Conservation (phyloP, 2,797 vertebrate species). For the Scolopax bukidnonensis region DNA sequence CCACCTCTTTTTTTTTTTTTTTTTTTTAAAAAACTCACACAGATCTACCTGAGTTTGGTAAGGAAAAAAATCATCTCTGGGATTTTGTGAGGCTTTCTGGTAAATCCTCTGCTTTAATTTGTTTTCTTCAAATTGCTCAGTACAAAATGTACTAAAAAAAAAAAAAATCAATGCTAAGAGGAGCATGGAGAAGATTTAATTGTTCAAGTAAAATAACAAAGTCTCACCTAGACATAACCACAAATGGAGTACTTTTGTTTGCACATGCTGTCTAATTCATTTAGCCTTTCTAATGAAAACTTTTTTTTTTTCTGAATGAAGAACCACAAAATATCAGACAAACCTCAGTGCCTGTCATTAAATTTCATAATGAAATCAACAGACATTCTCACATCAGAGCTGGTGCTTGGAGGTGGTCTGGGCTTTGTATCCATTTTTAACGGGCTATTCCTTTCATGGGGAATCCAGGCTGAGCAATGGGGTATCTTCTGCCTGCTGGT, state of each 20-base stretch:
- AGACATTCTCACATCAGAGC: not conserved
- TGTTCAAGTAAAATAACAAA: conserved; percentile 28
- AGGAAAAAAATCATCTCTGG: not conserved
- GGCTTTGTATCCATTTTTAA: not conserved
- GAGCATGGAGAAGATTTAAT: conserved; percentile 16
- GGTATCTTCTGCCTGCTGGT: not conserved
- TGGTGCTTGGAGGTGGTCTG: not conserved
- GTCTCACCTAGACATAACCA: not conserved
- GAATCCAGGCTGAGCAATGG: not conserved
- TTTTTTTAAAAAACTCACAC: not conserved
- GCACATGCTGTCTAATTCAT: conserved; percentile 14
- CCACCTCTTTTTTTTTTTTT: not conserved
- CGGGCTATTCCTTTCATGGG: not conserved
- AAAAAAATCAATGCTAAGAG: not conserved
- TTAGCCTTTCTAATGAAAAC: conserved; percentile 8
- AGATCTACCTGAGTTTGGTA: not conserved
- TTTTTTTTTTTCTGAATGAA: not conserved
- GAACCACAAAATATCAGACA: conserved; percentile 4
- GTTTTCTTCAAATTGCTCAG: conserved; percentile 32
- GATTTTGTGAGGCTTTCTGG: conserved; percentile 37
- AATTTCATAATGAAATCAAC: conserved; percentile 45
- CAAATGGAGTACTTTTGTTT: conserved; percentile 16
- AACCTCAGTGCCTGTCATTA: not conserved
- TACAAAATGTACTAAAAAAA: not conserved
- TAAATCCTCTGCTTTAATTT: conserved; percentile 44